Evolutionary conservation across 2,797 vertebrate genomes (phyloP), one percentile per base, ranked within the genome.

Genomic region (Gymnoscopelus microlampas): DNA sequence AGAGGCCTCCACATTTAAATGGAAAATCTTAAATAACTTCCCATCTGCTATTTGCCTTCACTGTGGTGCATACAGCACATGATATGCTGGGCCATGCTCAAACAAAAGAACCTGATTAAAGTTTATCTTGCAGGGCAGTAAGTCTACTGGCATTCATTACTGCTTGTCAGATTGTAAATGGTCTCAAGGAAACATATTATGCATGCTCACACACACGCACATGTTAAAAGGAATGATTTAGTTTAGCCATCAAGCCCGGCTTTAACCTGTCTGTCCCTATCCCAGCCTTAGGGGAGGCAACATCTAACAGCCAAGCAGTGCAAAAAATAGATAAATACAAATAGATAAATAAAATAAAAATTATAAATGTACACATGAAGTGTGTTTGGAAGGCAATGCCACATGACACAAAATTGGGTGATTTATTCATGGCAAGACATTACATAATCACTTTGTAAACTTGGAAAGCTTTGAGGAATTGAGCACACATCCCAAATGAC

Each of bases 111-210:
- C 83, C 87, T 95, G 94, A 95, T 94, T 95, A 94, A 94, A 94
- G 93, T 95, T 95, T 94, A 92, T 93, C 92, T 95, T 94, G 87
- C 84, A 63, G 91, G 93, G 93, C 91, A 90, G 92, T 93, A 94
- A 93, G 93, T 94, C 93, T 91, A 87, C 93, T 86, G 91, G 82
- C 87, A 92, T 94, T 94, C 92, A 94, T 94, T 94, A 94, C 83
- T 82, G 87, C 91, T 91, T 94, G 93, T 93, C 94, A 94, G 93
- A 92, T 94, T 91, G 91, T 92, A 93, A 94, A 95, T 90, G 91
- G 86, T 84, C 90, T 91, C 69, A 63, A 71, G 70, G 88, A 90
- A 78, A 29, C 85, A 92, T 83, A 86, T 92, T 92, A 92, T 92
- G 92, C 91, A 86, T 76, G 88, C 91, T 92, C 92, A 90, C 87